Percentiles rank a stretch among this genome's conserved stretches.
phyloP scores from a whole-genome alignment of 2,797 vertebrate genomes.

The Neoniphon sammara region DNA sequence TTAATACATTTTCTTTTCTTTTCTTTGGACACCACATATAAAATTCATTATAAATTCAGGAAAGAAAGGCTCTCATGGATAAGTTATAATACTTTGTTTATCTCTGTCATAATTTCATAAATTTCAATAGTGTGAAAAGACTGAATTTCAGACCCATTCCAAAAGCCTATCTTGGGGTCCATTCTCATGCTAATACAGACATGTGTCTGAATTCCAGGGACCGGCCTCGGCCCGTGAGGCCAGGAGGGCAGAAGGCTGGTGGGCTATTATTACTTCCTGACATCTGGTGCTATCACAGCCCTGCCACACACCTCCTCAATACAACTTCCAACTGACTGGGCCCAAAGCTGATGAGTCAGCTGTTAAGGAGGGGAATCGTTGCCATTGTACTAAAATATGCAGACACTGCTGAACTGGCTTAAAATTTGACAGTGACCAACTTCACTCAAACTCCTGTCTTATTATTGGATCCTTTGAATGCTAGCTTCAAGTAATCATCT shows the following conservation, averaged over 20 bases:
- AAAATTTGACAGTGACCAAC: not conserved
- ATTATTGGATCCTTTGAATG: not conserved
- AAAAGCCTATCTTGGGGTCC: constrained; percentile 44
- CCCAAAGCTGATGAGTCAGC: constrained; percentile 79
- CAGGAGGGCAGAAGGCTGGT: constrained; percentile 59
- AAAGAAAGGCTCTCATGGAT: not conserved
- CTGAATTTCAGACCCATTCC: constrained; percentile 9
- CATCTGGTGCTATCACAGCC: constrained; percentile 65
- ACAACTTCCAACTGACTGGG: constrained; percentile 41
- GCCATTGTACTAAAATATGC: constrained; percentile 2
- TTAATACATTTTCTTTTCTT: not conserved
- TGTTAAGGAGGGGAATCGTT: constrained; percentile 54
- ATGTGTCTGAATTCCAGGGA: constrained; percentile 68
- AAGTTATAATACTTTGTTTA: constrained; percentile 6
- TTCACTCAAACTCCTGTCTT: not conserved
- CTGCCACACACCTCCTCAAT: constrained; percentile 4
- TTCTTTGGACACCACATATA: not conserved
- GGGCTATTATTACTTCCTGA: constrained; percentile 76
- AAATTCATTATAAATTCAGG: not conserved
- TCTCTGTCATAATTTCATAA: constrained; percentile 4
- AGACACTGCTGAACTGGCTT: not conserved
- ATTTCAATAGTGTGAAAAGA: constrained; percentile 43
- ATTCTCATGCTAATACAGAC: constrained; percentile 67
- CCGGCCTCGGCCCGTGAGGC: constrained; percentile 64
- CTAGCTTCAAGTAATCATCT: not conserved